These are phyloP conservation scores for Callyntrura guangdongensis DNA, from an alignment of 2,888 invertebrate genomes.

Conservation along the genomic window DNA sequence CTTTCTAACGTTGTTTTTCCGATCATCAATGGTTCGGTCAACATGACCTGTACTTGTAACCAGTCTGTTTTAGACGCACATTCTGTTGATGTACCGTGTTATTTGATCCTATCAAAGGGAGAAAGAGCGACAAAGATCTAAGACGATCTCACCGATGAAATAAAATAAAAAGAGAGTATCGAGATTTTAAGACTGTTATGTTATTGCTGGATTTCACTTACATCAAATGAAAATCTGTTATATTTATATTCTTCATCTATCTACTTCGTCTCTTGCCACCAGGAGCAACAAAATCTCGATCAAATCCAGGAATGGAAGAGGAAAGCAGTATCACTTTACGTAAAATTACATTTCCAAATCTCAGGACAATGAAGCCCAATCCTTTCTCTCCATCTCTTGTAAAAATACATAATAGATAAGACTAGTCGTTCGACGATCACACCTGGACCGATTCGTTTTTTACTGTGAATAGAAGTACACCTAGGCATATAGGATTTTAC, in stretches of 20 bases:
- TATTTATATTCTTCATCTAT: constrained; percentile 42
- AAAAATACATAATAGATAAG: constrained; percentile 73
- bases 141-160: constrained; percentile 32
- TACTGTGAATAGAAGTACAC: background rate
- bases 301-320: background rate
- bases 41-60: too few relatives aligned
- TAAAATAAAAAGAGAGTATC: constrained; percentile 40
- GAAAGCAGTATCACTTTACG: constrained; percentile 11
- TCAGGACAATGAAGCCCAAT: constrained; percentile 45
- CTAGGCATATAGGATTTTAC: background rate
- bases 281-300: background rate
- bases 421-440: constrained; percentile 45
- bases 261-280: constrained; percentile 2
- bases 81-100: too few relatives aligned
- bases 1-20: too few relatives aligned
- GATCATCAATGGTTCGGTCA: too few relatives aligned
- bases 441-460: constrained; percentile 56
- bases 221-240: constrained; percentile 46
- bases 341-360: constrained; percentile 56
- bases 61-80: too few relatives aligned
- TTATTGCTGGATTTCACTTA: constrained; percentile 41
- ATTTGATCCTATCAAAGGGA: constrained; percentile 19
- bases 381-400: constrained; percentile 1
- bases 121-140: background rate
- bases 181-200: constrained; percentile 24